Conservation (phyloP, 2,888 invertebrate species). For the Exocentrus adspersus region DNA sequence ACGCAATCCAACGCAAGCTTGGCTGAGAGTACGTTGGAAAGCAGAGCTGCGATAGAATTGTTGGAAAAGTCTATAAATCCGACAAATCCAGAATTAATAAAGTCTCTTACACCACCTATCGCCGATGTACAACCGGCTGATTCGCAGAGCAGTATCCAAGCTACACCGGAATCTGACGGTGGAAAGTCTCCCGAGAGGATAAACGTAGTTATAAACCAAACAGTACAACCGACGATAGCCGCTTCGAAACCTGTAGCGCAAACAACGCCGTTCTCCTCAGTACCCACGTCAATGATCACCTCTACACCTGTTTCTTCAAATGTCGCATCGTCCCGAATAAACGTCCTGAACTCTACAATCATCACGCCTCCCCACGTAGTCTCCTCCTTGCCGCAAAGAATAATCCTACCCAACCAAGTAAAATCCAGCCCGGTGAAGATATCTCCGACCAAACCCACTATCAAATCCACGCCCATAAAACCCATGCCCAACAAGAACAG, state of each 20-base stretch:
- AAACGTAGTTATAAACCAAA: constrained; percentile 40
- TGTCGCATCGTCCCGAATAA: constrained; percentile 57
- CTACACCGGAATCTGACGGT: constrained; percentile 52
- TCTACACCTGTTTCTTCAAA: constrained; percentile 58
- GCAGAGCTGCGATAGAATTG: constrained; percentile 41
- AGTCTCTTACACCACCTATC: constrained; percentile 59
- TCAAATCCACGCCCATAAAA: constrained; percentile 70
- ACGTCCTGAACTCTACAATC: constrained; percentile 59
- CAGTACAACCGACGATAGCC: constrained; percentile 49
- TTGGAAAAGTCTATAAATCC: constrained; percentile 51
- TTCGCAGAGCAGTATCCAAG: constrained; percentile 59
- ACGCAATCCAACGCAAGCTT: constrained; percentile 38
- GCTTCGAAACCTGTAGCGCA: constrained; percentile 57
- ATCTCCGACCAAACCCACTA: constrained; percentile 67
- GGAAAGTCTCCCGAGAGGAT: constrained; percentile 53
- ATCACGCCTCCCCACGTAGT: constrained; percentile 53
- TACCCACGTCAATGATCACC: constrained; percentile 56
- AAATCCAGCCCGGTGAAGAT: constrained; percentile 64
- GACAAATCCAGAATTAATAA: constrained; percentile 45
- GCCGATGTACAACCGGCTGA: constrained; percentile 62
- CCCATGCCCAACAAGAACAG: constrained; percentile 62
- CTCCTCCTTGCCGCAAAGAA: constrained; percentile 62
- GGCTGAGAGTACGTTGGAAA: constrained; percentile 27
- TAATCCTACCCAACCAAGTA: constrained; percentile 65
- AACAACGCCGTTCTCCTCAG: constrained; percentile 56